A percentile compares a stretch with the other conserved stretches of the same genome.
Evolutionary conservation across 1,140 invertebrate genomes (phyloP).

Genomic region (Mamestra configurata): DNA sequence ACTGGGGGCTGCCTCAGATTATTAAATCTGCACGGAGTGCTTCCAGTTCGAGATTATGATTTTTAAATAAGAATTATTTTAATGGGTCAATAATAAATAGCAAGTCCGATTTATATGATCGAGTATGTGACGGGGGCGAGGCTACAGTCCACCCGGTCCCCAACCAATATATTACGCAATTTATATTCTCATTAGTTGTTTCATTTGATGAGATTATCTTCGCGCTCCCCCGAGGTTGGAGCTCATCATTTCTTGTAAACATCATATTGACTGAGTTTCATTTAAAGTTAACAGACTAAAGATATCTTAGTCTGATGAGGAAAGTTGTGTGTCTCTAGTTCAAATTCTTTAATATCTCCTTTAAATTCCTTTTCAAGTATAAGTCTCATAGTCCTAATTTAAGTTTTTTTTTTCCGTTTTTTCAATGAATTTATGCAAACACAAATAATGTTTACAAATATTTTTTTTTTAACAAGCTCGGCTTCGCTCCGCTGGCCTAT

Average conservation of each 20-base stretch:
- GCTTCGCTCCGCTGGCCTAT: too few relatives aligned
- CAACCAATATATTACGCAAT: constrained; percentile 80
- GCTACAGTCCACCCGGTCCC: constrained; percentile 62
- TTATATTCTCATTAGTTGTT: constrained; percentile 84
- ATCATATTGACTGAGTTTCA: constrained; percentile 66
- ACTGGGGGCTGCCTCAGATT: not conserved
- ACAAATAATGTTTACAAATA: too few relatives aligned
- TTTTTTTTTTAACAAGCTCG: too few relatives aligned
- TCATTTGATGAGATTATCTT: constrained; percentile 79
- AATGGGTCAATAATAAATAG: not conserved
- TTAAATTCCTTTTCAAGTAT: not conserved
- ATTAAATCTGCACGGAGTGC: not conserved
- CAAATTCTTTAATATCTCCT: not conserved
- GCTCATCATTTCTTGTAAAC: constrained; percentile 74
- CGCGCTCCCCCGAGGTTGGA: constrained; percentile 70
- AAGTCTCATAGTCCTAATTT: not conserved
- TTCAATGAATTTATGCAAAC: too few relatives aligned
- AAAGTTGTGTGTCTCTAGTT: constrained; percentile 11
- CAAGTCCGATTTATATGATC: constrained; percentile 28
- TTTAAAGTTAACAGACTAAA: constrained; percentile 68
- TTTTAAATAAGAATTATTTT: not conserved
- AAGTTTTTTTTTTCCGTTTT: too few relatives aligned
- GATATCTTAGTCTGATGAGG: constrained; percentile 50
- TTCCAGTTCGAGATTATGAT: not conserved
- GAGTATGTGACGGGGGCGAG: constrained; percentile 22